Conservation (phyloP, 2,113 vertebrate species). For the Cichladusa arquata region DNA sequence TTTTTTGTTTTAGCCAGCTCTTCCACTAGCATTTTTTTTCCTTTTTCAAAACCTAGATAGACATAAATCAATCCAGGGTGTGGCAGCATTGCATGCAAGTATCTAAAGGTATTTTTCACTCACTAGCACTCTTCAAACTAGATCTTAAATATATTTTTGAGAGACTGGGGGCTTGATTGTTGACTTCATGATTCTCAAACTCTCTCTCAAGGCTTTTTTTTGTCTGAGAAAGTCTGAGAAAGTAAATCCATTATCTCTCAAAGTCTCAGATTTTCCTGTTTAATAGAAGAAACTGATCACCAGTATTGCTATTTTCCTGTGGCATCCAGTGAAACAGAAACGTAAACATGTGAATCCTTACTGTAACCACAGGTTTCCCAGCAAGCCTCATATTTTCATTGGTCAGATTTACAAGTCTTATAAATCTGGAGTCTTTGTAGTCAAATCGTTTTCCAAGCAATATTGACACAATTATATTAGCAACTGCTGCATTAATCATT, state of each 20-base stretch:
- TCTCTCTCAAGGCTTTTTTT: background rate
- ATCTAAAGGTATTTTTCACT: background rate
- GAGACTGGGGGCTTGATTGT: background rate
- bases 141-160: background rate
- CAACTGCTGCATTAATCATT: conserved; percentile 45
- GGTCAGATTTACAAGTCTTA: conserved; percentile 47
- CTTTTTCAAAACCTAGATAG: background rate
- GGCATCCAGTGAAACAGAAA: background rate
- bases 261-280: background rate
- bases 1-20: background rate
- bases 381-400: conserved; percentile 56
- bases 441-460: conserved; percentile 69
- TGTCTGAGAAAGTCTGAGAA: background rate
- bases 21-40: background rate
- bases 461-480: conserved; percentile 68
- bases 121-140: background rate
- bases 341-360: background rate
- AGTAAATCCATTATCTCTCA: background rate
- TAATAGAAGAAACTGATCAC: background rate
- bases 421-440: conserved; percentile 54
- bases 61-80: background rate
- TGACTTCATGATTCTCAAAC: background rate
- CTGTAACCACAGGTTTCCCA: conserved; percentile 33
- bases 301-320: background rate
- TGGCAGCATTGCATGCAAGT: background rate